Conservation (phyloP, 2,797 vertebrate genomes). For the Esox masquinongy region DNA sequence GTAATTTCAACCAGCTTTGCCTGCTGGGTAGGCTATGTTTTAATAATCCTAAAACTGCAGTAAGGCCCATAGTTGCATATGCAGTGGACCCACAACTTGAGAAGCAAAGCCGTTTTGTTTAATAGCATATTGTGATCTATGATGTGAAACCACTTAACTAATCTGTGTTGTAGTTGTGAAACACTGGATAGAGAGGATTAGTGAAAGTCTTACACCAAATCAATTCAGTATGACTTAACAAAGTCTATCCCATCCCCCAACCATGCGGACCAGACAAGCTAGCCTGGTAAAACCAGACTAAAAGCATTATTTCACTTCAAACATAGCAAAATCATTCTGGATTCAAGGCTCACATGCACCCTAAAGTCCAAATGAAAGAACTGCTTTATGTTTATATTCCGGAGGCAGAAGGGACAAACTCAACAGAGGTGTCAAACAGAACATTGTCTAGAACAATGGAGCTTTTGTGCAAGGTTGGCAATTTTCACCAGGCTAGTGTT, state of each 20-base stretch:
- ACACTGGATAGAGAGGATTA: neutral
- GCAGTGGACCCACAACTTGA: too few species aligned
- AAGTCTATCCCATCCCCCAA: neutral
- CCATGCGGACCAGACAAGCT: neutral
- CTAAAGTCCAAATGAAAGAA: conserved; percentile 28
- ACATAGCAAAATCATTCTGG: neutral
- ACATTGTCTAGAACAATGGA: conserved; percentile 56
- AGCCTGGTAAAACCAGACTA: neutral
- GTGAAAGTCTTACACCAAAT: neutral
- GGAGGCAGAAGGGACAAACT: conserved; percentile 1
- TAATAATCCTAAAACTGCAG: too few species aligned
- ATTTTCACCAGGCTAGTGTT: neutral
- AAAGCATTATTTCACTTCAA: neutral
- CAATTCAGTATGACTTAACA: neutral
- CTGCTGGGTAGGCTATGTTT: too few species aligned
- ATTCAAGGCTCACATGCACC: neutral
- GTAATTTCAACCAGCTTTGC: too few species aligned
- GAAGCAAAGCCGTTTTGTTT: too few species aligned
- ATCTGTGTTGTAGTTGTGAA: neutral
- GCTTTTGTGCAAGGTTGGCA: conserved; percentile 47
- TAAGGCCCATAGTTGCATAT: too few species aligned
- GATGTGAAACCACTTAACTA: neutral
- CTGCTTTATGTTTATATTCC: conserved; percentile 51
- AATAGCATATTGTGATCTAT: neutral
- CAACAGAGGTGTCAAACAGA: conserved; percentile 36